phyloP scores from a whole-genome alignment of 2,113 vertebrate species.

The Saimiri boliviensis region DNA sequence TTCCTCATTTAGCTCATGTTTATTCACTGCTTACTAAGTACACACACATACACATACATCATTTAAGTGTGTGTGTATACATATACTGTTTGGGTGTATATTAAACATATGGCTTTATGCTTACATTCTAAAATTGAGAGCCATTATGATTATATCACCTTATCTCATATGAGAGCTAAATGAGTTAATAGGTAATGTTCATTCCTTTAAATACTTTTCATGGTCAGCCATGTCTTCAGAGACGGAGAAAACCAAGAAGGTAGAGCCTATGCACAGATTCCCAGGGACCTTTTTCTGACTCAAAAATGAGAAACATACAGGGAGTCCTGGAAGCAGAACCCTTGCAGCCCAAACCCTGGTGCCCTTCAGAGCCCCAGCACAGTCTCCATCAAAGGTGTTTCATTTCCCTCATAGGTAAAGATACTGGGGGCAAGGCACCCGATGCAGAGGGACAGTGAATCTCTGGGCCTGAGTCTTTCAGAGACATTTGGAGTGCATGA shows the following conservation, averaged over 20 bases:
- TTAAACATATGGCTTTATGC: no score
- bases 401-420: background rate
- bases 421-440: background rate
- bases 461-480: background rate
- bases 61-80: background rate
- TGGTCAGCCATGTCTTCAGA: background rate
- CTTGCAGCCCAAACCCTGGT: background rate
- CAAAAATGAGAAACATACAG: background rate
- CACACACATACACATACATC: background rate
- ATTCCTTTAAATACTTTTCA: background rate
- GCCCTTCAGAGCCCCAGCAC: background rate
- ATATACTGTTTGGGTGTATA: background rate
- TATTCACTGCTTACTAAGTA: background rate
- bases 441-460: background rate
- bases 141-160: background rate
- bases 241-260: background rate
- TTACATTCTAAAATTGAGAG: background rate
- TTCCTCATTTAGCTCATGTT: background rate
- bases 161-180: background rate
- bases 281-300: background rate
- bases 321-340: background rate
- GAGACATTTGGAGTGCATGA: background rate
- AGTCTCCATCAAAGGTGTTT: fast-evolving
- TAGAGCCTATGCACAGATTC: background rate
- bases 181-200: background rate